Evolutionary conservation across 2,888 invertebrate species (phyloP).

Genomic region (Schrankia costaestrigalis): DNA sequence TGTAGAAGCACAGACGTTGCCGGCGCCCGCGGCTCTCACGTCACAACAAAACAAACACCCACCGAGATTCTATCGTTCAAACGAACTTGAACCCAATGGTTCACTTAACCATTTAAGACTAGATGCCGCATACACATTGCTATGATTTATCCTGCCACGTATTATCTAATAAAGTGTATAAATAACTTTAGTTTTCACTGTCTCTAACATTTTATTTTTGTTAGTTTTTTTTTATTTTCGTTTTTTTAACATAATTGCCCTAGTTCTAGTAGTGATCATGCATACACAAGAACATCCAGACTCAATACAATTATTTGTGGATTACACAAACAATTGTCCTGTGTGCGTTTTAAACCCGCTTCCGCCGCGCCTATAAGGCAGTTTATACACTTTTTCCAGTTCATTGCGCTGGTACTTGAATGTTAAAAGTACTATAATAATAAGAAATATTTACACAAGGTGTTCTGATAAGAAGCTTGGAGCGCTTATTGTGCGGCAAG

Average conservation of each 20-base stretch:
- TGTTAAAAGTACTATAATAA: slow-evolving; percentile 29
- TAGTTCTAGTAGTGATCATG: too few species aligned
- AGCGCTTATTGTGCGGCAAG: slow-evolving; percentile 40
- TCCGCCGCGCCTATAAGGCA: too few species aligned
- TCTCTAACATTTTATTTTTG: slow-evolving; percentile 35
- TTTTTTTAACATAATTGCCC: slow-evolving; percentile 34
- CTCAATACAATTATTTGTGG: too few species aligned
- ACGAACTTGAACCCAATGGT: slow-evolving; percentile 60
- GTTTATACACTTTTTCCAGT: too few species aligned
- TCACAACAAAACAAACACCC: slow-evolving; percentile 66
- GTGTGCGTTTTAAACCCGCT: too few species aligned
- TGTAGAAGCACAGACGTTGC: slow-evolving; percentile 33
- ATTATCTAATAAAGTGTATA: slow-evolving; percentile 21
- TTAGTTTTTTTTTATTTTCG: too few species aligned
- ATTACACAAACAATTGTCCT: too few species aligned
- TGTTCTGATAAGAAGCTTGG: slow-evolving; percentile 37
- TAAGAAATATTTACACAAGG: slow-evolving; percentile 28
- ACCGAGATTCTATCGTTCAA: slow-evolving; percentile 48
- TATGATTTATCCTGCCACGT: slow-evolving; percentile 49
- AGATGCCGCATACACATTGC: slow-evolving; percentile 37
- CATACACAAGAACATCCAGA: too few species aligned
- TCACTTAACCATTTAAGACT: slow-evolving; percentile 47
- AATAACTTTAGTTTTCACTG: slow-evolving; percentile 43
- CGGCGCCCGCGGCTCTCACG: slow-evolving; percentile 63
- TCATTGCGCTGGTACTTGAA: slow-evolving; percentile 20